Percentiles rank a stretch among this genome's conserved stretches.
phyloP scores from a whole-genome alignment of 2,888 invertebrate species.

The Clostera curtula region DNA sequence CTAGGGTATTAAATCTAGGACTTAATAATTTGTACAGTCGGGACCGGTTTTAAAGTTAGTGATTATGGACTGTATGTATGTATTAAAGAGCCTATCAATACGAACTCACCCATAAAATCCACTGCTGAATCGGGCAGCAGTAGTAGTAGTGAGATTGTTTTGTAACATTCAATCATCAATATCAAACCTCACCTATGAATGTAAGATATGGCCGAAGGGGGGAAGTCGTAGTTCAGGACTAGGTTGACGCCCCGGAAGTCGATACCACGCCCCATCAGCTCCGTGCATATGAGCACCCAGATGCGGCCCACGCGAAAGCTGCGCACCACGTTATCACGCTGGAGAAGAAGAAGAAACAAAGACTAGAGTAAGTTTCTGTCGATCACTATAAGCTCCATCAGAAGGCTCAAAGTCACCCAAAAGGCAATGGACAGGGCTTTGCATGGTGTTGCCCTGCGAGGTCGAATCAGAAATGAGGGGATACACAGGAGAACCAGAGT shows the following conservation, averaged over 20 bases:
- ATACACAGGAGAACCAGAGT: too few species aligned
- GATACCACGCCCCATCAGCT: conserved; percentile 96
- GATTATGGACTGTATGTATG: neutral
- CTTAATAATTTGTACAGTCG: too few species aligned
- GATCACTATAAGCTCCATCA: too few species aligned
- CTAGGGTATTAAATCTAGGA: too few species aligned
- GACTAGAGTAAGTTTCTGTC: neutral
- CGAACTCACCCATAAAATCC: too few species aligned
- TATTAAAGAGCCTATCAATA: neutral
- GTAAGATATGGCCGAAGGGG: conserved; percentile 90
- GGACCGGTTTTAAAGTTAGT: neutral
- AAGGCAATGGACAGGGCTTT: too few species aligned
- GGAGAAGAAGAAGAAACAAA: conserved; percentile 28
- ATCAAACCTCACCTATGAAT: conserved; percentile 96
- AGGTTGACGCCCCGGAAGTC: conserved; percentile 98
- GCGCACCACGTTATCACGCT: conserved; percentile 94
- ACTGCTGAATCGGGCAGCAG: too few species aligned
- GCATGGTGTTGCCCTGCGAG: too few species aligned
- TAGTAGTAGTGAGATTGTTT: too few species aligned
- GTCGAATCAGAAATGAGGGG: too few species aligned
- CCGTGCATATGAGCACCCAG: conserved; percentile 97
- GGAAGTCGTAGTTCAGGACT: conserved; percentile 98
- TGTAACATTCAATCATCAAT: too few species aligned
- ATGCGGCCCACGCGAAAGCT: conserved; percentile 94
- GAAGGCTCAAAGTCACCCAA: too few species aligned